Evolutionary conservation across 2,888 invertebrate species (phyloP).

Genomic region (Ptilodon capucinus): DNA sequence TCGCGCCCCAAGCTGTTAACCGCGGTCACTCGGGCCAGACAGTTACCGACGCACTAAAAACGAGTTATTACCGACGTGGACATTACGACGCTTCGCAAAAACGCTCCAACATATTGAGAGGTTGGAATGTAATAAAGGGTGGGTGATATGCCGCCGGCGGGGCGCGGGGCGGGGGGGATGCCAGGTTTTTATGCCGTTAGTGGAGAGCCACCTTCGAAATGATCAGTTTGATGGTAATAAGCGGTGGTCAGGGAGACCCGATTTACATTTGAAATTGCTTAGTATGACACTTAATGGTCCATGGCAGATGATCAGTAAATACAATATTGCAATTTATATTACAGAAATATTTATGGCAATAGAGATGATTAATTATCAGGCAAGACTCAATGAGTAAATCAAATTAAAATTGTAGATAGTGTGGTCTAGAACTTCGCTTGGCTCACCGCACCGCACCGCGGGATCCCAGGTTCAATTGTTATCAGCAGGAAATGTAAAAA

Average conservation of each 20-base stretch:
- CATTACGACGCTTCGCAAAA: conserved; percentile 45
- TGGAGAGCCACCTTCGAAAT: conserved; percentile 18
- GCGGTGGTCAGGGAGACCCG: background rate
- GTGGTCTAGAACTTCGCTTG: too few species aligned
- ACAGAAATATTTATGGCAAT: too few species aligned
- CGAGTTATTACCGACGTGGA: conserved; percentile 46
- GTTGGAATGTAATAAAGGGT: conserved; percentile 56
- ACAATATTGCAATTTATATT: too few species aligned
- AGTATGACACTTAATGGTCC: background rate
- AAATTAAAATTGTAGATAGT: too few species aligned
- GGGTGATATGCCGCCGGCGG: conserved; percentile 42
- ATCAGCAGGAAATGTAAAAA: too few species aligned
- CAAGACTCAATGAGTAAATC: too few species aligned
- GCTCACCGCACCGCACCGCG: too few species aligned
- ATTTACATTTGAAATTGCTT: background rate
- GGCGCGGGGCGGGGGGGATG: conserved; percentile 9
- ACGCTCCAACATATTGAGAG: conserved; percentile 46
- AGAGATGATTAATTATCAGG: too few species aligned
- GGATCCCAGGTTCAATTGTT: too few species aligned
- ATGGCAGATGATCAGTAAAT: too few species aligned
- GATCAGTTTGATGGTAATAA: conserved; percentile 1
- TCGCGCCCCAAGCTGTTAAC: conserved; percentile 15
- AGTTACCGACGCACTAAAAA: conserved; percentile 36
- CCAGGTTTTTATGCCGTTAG: conserved; percentile 25
- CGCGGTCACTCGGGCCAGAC: conserved; percentile 21